Evolutionary conservation across 2,888 invertebrate species (phyloP).

Genomic region (Microctonus brassicae): DNA sequence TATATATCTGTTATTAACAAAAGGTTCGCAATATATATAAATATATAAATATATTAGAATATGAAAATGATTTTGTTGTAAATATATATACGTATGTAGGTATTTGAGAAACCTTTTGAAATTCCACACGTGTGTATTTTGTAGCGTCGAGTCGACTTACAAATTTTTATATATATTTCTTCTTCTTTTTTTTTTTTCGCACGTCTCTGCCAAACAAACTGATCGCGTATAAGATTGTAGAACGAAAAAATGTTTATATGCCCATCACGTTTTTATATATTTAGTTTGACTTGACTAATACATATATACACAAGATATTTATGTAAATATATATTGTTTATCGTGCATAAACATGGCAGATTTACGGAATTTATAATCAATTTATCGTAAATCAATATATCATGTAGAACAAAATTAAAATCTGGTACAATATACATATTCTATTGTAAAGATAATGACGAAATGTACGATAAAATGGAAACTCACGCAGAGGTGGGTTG

Average conservation of each 20-base stretch:
- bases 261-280: constrained; percentile 12
- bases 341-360: not conserved
- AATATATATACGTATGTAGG: not conserved
- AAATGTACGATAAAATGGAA: constrained; percentile 43
- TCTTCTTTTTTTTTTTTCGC: not conserved
- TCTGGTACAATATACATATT: not conserved
- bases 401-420: not conserved
- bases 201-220: constrained; percentile 2
- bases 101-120: constrained; percentile 1
- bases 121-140: constrained; percentile 12
- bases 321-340: not conserved
- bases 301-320: not conserved
- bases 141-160: constrained; percentile 15
- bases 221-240: not conserved
- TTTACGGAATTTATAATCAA: not conserved
- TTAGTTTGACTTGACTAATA: not conserved
- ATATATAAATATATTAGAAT: not conserved
- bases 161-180: constrained; percentile 21
- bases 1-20: not conserved
- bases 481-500: constrained; percentile 27
- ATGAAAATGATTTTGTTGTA: not conserved
- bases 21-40: not conserved
- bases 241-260: not conserved
- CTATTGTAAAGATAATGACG: constrained; percentile 41
- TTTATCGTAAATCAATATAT: not conserved